Base-by-base conservation (phyloP, 2,888 invertebrate species). In the Cephus spinipes region DNA sequence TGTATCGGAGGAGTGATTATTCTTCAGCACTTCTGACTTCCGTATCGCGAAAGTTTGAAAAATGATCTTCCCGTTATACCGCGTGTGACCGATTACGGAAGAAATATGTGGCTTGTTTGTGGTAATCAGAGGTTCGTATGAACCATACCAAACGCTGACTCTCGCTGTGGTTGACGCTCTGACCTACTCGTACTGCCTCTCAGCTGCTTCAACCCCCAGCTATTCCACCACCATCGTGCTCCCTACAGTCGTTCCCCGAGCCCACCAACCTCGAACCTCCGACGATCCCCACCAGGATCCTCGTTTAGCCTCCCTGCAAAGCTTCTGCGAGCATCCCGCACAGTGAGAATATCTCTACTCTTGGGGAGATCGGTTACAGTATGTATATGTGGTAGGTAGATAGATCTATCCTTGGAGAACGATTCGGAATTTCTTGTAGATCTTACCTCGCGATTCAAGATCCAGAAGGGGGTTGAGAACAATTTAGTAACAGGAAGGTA, bases 121-220 rank as follows among this genome's bases (percentile, higher is more conserved):
- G 55, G 55, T 55, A 55, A 55, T 23, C 55, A 55, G 55, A 23
- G 55, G 23, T 23, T 9, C 55, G 9, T 2, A 55, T 23, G 23
- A 55, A 55, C 55, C 23, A 55, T 55, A 55, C 86, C 85, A 85
- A 87, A 87, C 88, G 87, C 89, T 85, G 87, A 88, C 88, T 89
- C 86, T 85, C 88, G 86, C 87, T 88, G 88, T 87, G 84, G 88
- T 86, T 86, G 85, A 87, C 87, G 85, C 86, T 89, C 86, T 90
- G 89, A 90, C 90, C 90, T 90, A 90, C 88, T 90, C 90, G 89
- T 87, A 85, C 87, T 86, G 88, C 87, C 71, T 89, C 89, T 89
- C 90, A 88, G 90, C 89, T 90, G 88, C 89, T 89, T 87, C 88
- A 88, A 88, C 86, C 89, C 88, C 88, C 87, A 85, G 87, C 86